A percentile compares a stretch with the other conserved stretches of the same genome.
These are phyloP conservation scores for Mantis religiosa DNA, from an alignment of 2,888 invertebrate genomes.

Conservation along the genomic window DNA sequence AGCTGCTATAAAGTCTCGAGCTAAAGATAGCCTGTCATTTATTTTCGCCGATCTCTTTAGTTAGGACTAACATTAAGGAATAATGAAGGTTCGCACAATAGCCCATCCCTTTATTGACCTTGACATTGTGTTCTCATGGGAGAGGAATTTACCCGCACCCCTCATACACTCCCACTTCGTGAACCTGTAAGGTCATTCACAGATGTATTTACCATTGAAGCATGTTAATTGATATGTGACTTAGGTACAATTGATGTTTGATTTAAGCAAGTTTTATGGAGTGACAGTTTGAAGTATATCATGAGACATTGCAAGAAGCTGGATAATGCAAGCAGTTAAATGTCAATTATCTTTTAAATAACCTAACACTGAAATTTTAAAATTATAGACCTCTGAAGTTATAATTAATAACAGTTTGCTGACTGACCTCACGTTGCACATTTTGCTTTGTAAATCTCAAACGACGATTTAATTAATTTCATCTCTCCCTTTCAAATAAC, in stretches of 20 bases:
- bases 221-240: too few species aligned
- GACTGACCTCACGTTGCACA: too few species aligned
- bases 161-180: not conserved
- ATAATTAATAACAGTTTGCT: too few species aligned
- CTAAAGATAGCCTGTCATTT: not conserved
- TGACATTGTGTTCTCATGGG: not conserved
- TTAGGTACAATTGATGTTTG: too few species aligned
- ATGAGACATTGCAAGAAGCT: not conserved
- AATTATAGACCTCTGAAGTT: too few species aligned
- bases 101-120: not conserved
- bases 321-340: not conserved
- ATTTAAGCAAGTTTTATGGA: too few species aligned
- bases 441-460: too few species aligned
- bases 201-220: not conserved
- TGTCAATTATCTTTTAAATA: not conserved
- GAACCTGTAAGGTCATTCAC: not conserved
- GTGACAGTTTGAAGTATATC: too few species aligned
- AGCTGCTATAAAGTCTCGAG: not conserved
- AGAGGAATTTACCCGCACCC: not conserved
- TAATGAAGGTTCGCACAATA: not conserved
- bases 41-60: not conserved
- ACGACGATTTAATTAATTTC: too few species aligned
- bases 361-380: too few species aligned
- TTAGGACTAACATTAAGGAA: not conserved
- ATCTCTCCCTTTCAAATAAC: too few species aligned